Base-by-base conservation (phyloP, 1,140 invertebrate genomes). In the Heliconius melpomene region DNA sequence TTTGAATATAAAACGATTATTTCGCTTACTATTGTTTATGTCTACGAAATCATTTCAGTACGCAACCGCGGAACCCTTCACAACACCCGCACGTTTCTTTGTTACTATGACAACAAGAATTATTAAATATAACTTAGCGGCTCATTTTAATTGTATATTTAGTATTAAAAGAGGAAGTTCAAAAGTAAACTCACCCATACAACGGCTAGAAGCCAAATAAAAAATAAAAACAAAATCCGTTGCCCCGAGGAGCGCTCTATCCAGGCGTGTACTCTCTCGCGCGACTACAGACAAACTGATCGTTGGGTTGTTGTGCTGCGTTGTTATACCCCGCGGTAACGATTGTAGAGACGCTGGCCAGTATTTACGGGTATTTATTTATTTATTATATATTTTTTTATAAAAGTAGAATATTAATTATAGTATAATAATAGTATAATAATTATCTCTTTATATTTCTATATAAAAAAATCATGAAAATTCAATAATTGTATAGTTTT, bases 161-260 rank as follows among this genome's bases (percentile, higher is more conserved):
- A 70, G 74, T 52, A 71, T 71, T 72, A 60, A 23, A 32, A 81
- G 38, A 75, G 66, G 77, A 73, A 82, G 26, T 83, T 80, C 78
- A 78, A 82, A 78, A 77, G n/a, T 81, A 83, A 82, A 94, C 94
- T 95, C 78, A 95, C 94, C 94, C 94, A 95, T 95, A 95, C 94
- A 95, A 95, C 88, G 94, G 93, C 93, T 93, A 94, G 93, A 92
- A 93, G 93, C 94, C 93, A 95, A 94, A 93, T 93, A 94, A 95
- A 93, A 94, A 94, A 91, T 85, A 93, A 94, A 94, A 91, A 89
- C 84, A 88, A 88, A 85, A 79, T 89, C 13, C 87, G 92, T 88
- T 87, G 85, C 88, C 86, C 86, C 80, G 74, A 76, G 88, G 86
- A 85, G 91, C 88, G 88, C 90, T 86, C 91, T 89, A 89, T 90